Evolutionary conservation across 2,888 invertebrate genomes (phyloP).

Genomic region (Sussaba pulchella): DNA sequence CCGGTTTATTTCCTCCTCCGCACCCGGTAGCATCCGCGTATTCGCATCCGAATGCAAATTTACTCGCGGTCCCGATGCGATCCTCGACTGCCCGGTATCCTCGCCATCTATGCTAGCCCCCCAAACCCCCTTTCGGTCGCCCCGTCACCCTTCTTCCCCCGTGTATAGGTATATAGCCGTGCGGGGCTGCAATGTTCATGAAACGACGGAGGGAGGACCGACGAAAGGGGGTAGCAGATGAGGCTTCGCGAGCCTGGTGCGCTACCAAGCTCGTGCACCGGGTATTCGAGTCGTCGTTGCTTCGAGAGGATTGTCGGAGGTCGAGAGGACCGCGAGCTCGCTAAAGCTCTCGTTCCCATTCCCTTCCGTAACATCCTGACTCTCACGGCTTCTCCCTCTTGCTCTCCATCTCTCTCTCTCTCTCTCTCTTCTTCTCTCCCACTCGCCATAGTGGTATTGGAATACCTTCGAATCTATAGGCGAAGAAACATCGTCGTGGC

Average conservation of each 20-base stretch:
- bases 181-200: slow-evolving; percentile 38
- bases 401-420: not conserved
- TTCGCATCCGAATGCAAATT: slow-evolving; percentile 72
- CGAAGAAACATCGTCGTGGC: slow-evolving; percentile 29
- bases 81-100: slow-evolving; percentile 62
- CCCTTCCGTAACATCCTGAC: slow-evolving; percentile 6
- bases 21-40: slow-evolving; percentile 48
- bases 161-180: slow-evolving; percentile 7
- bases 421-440: slow-evolving; percentile 18
- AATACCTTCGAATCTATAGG: slow-evolving; percentile 64
- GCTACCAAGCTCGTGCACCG: slow-evolving; percentile 38
- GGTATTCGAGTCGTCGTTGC: slow-evolving; percentile 64
- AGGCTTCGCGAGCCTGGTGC: slow-evolving; percentile 49
- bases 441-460: slow-evolving; percentile 45
- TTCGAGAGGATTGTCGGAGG: slow-evolving; percentile 60
- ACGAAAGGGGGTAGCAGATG: slow-evolving; percentile 26
- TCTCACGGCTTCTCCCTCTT: not conserved
- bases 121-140: too few relatives aligned
- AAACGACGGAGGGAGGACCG: slow-evolving; percentile 24
- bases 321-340: slow-evolving; percentile 59
- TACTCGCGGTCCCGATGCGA: slow-evolving; percentile 67
- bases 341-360: slow-evolving; percentile 38
- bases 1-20: slow-evolving; percentile 35
- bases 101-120: slow-evolving; percentile 22
- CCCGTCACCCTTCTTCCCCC: too few relatives aligned